Conservation (phyloP, 2,113 vertebrate genomes). For the Notechis scutatus region DNA sequence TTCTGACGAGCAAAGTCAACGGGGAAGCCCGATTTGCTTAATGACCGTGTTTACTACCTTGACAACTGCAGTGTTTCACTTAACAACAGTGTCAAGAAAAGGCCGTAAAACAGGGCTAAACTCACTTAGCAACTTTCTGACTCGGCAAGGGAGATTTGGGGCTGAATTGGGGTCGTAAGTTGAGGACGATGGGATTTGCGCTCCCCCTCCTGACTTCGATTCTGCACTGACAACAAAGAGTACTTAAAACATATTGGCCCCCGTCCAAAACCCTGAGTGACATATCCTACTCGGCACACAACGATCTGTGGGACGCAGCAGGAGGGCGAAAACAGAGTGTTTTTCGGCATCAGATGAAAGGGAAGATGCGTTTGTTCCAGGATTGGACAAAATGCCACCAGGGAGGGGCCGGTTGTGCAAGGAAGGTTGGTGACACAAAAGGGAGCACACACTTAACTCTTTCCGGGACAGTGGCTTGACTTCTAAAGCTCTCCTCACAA, state of each 20-base stretch:
- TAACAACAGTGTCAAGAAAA: neutral
- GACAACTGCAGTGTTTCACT: neutral
- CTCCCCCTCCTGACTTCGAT: neutral
- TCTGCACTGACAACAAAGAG: neutral
- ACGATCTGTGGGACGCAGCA: conserved; percentile 26
- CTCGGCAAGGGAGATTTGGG: neutral
- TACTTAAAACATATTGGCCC: conserved; percentile 11
- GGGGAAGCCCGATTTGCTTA: neutral
- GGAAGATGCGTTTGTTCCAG: neutral
- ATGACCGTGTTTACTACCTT: neutral
- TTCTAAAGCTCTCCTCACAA: neutral
- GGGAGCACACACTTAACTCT: neutral
- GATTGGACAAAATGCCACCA: neutral
- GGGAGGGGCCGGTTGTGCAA: neutral
- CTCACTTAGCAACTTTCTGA: neutral
- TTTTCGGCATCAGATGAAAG: neutral
- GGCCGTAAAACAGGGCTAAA: neutral
- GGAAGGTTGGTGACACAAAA: neutral
- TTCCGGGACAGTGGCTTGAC: neutral
- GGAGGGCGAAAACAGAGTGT: conserved; percentile 17
- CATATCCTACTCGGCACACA: conserved; percentile 9
- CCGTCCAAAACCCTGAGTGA: neutral
- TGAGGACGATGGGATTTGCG: neutral
- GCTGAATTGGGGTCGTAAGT: neutral
- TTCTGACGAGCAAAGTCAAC: no score